A percentile compares a stretch with the other conserved stretches of the same genome.
phyloP scores from a whole-genome alignment of 2,113 vertebrate species.

The Atrichornis clamosus region DNA sequence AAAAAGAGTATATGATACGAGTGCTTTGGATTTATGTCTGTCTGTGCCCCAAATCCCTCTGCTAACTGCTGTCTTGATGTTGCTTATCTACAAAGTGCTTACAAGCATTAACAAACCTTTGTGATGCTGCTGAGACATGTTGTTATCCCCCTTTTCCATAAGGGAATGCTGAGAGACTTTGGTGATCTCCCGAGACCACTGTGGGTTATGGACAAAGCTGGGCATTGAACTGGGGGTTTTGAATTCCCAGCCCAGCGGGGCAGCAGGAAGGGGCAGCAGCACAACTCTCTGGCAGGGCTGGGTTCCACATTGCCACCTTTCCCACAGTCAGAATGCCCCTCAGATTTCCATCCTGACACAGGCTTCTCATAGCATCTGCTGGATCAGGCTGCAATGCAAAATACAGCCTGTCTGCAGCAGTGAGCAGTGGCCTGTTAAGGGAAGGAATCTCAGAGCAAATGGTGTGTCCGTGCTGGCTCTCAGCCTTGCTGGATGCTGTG shows the following conservation, averaged over 20 bases:
- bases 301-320: not conserved
- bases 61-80: slow-evolving; percentile 31
- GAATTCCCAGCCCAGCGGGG: not conserved
- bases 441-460: not conserved
- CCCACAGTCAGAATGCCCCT: not conserved
- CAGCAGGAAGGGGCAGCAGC: not conserved
- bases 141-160: not conserved
- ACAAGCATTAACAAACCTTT: not conserved
- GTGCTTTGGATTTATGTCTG: slow-evolving; percentile 13
- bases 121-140: not conserved
- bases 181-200: not conserved
- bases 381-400: not conserved
- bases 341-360: not conserved
- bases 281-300: not conserved
- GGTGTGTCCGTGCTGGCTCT: not conserved
- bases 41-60: slow-evolving; percentile 36
- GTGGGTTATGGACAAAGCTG: not conserved
- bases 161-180: not conserved
- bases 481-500: not conserved
- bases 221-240: not conserved
- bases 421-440: not conserved
- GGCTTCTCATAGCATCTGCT: not conserved
- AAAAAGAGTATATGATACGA: not conserved
- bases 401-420: not conserved
- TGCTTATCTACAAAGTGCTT: slow-evolving; percentile 42